Conservation (phyloP, 2,797 vertebrate genomes). For the Eulemur coronatus region DNA sequence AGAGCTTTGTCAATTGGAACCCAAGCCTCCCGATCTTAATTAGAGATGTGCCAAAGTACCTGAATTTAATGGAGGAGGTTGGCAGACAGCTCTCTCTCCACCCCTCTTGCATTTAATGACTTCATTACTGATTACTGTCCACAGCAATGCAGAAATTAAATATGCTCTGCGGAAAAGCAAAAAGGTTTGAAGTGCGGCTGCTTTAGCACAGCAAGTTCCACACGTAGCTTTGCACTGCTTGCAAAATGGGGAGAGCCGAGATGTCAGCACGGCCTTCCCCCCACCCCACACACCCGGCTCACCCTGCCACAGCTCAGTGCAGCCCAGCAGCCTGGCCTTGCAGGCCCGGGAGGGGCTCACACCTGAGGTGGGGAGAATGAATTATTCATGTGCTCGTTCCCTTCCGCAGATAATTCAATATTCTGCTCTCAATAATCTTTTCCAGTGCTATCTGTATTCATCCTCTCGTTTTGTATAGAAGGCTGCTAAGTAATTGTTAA, state of each 20-base stretch:
- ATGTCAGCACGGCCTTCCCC: background rate
- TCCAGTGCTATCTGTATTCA: conserved; percentile 69
- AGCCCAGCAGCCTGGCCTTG: background rate
- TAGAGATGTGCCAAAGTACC: conserved; percentile 77
- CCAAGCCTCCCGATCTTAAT: conserved; percentile 72
- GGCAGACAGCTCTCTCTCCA: conserved; percentile 50
- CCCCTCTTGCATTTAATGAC: conserved; percentile 36
- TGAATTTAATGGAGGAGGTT: conserved; percentile 54
- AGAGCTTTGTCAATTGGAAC: conserved; percentile 76
- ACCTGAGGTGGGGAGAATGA: conserved; percentile 31
- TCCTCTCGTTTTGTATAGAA: conserved; percentile 55
- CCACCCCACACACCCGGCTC: background rate
- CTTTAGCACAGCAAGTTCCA: background rate
- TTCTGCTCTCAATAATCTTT: conserved; percentile 73
- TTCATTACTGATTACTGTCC: conserved; percentile 64
- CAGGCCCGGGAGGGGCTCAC: background rate
- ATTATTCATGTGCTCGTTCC: conserved; percentile 70
- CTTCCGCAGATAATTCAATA: conserved; percentile 68
- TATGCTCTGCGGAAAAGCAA: conserved; percentile 3
- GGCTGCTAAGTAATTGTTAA: conserved; percentile 74
- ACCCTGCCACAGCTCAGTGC: background rate
- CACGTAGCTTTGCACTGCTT: background rate
- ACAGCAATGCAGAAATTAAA: background rate
- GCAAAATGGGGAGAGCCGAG: background rate
- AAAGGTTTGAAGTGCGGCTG: background rate